Percentiles rank a stretch among this genome's conserved stretches.
phyloP scores from a whole-genome alignment of 2,797 vertebrate genomes.

The Cynodonichthys magdalenae region DNA sequence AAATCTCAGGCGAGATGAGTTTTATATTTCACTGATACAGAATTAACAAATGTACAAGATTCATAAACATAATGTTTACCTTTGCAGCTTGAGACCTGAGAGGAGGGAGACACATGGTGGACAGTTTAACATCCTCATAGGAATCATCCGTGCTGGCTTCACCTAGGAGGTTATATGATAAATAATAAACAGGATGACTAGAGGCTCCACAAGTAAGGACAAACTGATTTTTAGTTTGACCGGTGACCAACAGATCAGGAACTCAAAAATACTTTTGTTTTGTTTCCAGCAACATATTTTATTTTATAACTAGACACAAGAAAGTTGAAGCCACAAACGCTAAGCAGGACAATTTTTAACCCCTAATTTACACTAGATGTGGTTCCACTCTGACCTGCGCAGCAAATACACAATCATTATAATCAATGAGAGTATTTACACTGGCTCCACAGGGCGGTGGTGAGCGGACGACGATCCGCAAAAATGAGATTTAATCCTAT shows the following conservation, averaged over 20 bases:
- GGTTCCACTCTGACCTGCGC: too few relatives aligned
- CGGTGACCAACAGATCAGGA: too few relatives aligned
- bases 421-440: too few relatives aligned
- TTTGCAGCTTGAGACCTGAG: slow-evolving; percentile 79
- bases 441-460: too few relatives aligned
- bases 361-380: too few relatives aligned
- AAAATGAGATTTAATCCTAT: too few relatives aligned
- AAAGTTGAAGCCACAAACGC: too few relatives aligned
- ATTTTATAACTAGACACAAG: too few relatives aligned
- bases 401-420: too few relatives aligned
- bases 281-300: too few relatives aligned
- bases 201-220: background rate
- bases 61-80: slow-evolving; percentile 61
- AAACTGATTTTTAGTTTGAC: background rate
- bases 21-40: background rate
- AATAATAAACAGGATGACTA: slow-evolving; percentile 18
- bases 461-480: too few relatives aligned
- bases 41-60: background rate
- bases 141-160: slow-evolving; percentile 85
- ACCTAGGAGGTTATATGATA: slow-evolving; percentile 58
- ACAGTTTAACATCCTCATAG: slow-evolving; percentile 88
- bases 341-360: too few relatives aligned
- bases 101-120: slow-evolving; percentile 85
- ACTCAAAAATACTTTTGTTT: background rate
- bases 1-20: slow-evolving; percentile 3